Evolutionary conservation across 2,797 vertebrate species (phyloP), one percentile per base, ranked within the genome.

Genomic region (Anguilla pacifica): DNA sequence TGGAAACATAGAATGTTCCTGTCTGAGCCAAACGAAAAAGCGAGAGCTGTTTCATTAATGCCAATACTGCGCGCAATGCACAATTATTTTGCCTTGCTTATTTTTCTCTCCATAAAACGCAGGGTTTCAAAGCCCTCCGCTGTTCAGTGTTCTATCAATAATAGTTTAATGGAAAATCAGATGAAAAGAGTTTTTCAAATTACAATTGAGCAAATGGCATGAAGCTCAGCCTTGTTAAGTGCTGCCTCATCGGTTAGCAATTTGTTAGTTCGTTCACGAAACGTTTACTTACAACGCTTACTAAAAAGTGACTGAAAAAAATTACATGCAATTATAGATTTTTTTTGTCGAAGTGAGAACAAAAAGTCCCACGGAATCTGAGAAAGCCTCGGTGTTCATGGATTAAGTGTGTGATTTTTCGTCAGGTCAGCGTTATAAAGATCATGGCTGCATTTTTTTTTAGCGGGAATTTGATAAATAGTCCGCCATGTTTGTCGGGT

Each of bases 141-240:
- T 83, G 81, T 49, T 51, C 81, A 83, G 49, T 53, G 49, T 53
- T 83, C 49, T 22, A 53, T 83, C 81, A 53, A 53, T 53, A 83
- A 53, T 28, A 43, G 17, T 53, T 49, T 83, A 83, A 53, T 83
- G 81, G 81, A 28, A 83, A 83, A 83, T 49, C 81, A n/a, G 49
- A 53, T 51, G 22, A 25, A 83, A 9, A 53, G 10, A 83, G 10
- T 83, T 28, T n/a, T 49, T 10, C 22, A 83, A 53, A 53, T 83
- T 83, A 53, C 43, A 81, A 39, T 49, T 28, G 5, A 43, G 74
- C 49, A 83, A 83, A 83, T 83, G 81, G 81, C 43, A 51, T 83
- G 22, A 83, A 51, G 81, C 49, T 28, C 51, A n/a, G 49, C 6
- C 7, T 82, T 81, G 6, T 81, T 53, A 83, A 83, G 19, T 4